phyloP scores from a whole-genome alignment of 1,140 invertebrate species.

The Periplaneta americana region DNA sequence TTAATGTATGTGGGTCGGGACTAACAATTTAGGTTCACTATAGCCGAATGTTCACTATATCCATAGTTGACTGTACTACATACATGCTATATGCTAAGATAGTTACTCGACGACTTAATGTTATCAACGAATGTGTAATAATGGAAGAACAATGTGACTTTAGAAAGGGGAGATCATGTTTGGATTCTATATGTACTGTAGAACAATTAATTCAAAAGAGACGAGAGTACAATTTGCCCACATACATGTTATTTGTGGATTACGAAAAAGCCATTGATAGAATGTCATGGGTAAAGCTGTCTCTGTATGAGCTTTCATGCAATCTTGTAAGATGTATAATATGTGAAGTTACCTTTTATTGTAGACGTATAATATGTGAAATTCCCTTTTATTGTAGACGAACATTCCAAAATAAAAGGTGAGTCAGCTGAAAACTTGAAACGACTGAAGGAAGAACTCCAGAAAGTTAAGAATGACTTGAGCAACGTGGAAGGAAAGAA shows the following conservation, averaged over 20 bases:
- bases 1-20: too few species aligned
- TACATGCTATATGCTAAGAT: not conserved
- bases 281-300: too few species aligned
- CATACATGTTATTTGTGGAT: too few species aligned
- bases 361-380: too few species aligned
- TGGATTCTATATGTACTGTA: constrained; percentile 5
- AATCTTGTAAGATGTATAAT: too few species aligned
- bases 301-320: too few species aligned
- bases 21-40: too few species aligned
- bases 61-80: not conserved
- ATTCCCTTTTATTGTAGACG: constrained; percentile 1
- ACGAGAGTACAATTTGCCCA: constrained; percentile 25
- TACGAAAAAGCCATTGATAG: constrained; percentile 26
- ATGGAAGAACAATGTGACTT: not conserved
- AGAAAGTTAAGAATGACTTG: constrained; percentile 42
- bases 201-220: constrained; percentile 5
- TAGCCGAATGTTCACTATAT: too few species aligned
- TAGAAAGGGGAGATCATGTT: too few species aligned
- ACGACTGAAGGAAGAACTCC: constrained; percentile 25
- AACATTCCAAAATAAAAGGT: constrained; percentile 9
- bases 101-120: not conserved
- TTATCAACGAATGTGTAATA: not conserved
- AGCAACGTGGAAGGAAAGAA: constrained; percentile 25
- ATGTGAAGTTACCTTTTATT: too few species aligned
- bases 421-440: constrained; percentile 23